phyloP scores from a whole-genome alignment of 2,797 vertebrate genomes.

The Galago senegalensis region DNA sequence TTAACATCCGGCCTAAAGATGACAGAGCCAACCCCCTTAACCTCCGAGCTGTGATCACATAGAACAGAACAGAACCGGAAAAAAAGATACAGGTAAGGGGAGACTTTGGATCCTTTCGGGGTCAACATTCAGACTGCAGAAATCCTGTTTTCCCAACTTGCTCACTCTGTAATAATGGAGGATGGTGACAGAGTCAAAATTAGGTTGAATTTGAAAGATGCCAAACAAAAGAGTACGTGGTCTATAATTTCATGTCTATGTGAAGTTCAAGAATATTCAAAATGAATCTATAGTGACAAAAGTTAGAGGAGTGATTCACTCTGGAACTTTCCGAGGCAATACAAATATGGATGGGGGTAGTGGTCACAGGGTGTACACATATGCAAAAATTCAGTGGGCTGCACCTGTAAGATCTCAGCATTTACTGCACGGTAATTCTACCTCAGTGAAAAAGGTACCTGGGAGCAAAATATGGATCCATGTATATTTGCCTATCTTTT shows the following conservation, averaged over 20 bases:
- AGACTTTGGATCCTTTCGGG: not conserved
- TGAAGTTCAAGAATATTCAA: not conserved
- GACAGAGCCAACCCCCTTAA: not conserved
- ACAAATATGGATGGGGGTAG: not conserved
- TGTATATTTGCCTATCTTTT: not conserved
- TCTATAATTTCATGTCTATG: not conserved
- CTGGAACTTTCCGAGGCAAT: not conserved
- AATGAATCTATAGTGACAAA: not conserved
- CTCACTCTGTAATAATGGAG: not conserved
- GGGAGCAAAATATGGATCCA: not conserved
- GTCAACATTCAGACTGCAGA: not conserved
- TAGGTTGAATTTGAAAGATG: not conserved
- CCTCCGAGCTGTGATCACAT: not conserved
- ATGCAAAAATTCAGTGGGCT: not conserved
- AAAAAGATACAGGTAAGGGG: not conserved
- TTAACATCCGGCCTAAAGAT: not conserved
- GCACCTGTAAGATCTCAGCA: not conserved
- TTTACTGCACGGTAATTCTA: slow-evolving; percentile 34
- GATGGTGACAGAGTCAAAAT: not conserved
- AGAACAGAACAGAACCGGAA: not conserved
- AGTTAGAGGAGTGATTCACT: not conserved
- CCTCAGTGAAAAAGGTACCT: not conserved
- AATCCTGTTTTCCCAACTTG: not conserved
- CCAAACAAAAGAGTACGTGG: not conserved
- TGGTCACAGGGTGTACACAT: not conserved